A percentile compares a stretch with the other conserved stretches of the same genome.
Evolutionary conservation across 2,797 vertebrate species (phyloP).

Genomic region (Dendrocincla fuliginosa): DNA sequence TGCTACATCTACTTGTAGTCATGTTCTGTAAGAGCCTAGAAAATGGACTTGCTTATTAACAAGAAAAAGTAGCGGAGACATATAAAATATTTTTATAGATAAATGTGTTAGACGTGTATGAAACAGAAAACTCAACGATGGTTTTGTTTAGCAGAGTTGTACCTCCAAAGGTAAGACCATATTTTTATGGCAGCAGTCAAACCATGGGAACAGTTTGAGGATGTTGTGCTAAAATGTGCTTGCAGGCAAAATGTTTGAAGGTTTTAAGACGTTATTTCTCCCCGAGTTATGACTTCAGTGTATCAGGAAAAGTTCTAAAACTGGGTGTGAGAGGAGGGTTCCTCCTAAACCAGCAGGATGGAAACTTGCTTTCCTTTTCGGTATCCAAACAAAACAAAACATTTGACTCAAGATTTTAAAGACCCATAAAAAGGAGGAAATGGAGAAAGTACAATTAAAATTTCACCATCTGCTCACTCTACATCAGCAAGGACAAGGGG

Average conservation of each 20-base stretch:
- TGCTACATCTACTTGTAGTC: not conserved
- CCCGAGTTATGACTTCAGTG: not conserved
- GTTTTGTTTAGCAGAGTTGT: not conserved
- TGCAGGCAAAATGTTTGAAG: not conserved
- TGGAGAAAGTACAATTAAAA: conserved; percentile 61
- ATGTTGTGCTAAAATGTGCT: not conserved
- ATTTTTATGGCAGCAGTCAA: not conserved
- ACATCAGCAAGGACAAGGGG: conserved; percentile 42
- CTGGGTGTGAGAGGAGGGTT: not conserved
- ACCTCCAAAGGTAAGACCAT: not conserved
- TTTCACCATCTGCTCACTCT: conserved; percentile 71
- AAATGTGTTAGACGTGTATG: not conserved
- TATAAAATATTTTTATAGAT: not conserved
- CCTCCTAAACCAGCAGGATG: not conserved
- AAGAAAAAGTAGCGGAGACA: not conserved
- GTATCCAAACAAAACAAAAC: conserved; percentile 40
- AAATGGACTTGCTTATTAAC: not conserved
- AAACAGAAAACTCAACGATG: not conserved
- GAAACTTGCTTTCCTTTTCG: conserved; percentile 34
- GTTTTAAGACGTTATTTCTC: not conserved
- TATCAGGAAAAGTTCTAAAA: conserved; percentile 5
- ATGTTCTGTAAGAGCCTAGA: not conserved
- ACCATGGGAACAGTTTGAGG: not conserved
- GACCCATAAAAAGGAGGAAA: conserved; percentile 22
- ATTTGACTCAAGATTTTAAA: conserved; percentile 36